Base-by-base conservation (phyloP, 2,113 vertebrate genomes). In the Cyprinodon variegatus region DNA sequence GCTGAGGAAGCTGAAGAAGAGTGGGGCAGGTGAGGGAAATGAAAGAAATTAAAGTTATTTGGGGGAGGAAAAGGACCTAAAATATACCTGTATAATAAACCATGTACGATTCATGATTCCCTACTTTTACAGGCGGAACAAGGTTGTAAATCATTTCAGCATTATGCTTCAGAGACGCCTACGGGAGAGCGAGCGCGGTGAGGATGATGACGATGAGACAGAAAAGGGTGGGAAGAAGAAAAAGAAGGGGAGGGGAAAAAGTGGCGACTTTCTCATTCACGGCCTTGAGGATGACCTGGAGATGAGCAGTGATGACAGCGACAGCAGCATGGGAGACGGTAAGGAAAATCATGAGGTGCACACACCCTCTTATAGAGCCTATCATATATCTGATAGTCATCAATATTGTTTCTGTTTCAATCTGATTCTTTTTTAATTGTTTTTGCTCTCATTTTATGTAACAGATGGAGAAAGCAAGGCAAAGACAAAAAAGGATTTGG, bases 111-210 rank as follows among this genome's bases (percentile, higher is more conserved):
- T 11, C 20, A 61, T 3, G 15, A 36, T 62, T 1, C 2, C 0
- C 0, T 39, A 0, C 12, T 1, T 13, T 50, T 60, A 29, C 77
- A 98, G 97, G 89, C 94, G 97, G 68, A 98, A 98, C 93, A 98
- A 97, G 80, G 96, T 98, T 59, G 93, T 98, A 72, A 98, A 98
- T 89, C 96, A 97, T 92, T 98, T 98, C 92, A 97, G 94, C 90
- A 98, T 98, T 89, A 98, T 98, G 97, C 95, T 98, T 80, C 97
- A 98, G 90, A 94, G 96, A 60, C 94, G 97, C 4, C 92, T 97
- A 40, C 93, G 95, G 73, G 96, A 96, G 83, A 94, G 95, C 79
- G 96, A 95, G 71, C 94, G 91, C 0, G 96, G 95, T 0, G 95
- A 95, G 0, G 96, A 95, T 0, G 95, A 96, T 0, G 96, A 96